Percentiles rank a stretch among this genome's conserved stretches.
These are phyloP conservation scores for Anisognathus igniventris DNA, from an alignment of 2,797 vertebrate genomes.

Conservation along the genomic window DNA sequence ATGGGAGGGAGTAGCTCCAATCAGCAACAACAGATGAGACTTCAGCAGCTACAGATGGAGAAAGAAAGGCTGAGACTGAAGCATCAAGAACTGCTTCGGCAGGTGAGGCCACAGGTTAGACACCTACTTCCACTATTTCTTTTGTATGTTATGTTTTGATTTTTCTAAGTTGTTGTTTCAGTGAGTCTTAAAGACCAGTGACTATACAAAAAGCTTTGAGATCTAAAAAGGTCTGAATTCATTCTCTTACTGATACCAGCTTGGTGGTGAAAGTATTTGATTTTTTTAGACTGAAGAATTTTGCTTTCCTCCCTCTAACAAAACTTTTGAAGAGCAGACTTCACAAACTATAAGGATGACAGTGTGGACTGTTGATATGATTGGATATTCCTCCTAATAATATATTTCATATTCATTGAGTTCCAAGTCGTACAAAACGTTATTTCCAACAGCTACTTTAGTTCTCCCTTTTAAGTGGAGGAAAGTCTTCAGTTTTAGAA, in stretches of 20 bases:
- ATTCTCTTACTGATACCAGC: neutral
- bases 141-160: slow-evolving; percentile 8
- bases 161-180: neutral
- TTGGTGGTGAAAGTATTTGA: neutral
- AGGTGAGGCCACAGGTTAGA: slow-evolving; percentile 96
- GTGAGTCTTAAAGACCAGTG: neutral
- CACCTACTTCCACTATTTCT: slow-evolving; percentile 62
- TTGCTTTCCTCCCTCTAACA: neutral
- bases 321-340: neutral
- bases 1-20: slow-evolving; percentile 77
- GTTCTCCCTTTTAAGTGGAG: neutral
- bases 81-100: slow-evolving; percentile 95
- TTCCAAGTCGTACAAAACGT: neutral
- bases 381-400: neutral
- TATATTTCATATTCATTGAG: neutral
- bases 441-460: neutral
- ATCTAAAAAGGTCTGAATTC: neutral
- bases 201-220: neutral
- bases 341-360: neutral
- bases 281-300: neutral
- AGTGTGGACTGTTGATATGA: neutral
- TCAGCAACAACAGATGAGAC: slow-evolving; percentile 85
- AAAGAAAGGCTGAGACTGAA: slow-evolving; percentile 93
- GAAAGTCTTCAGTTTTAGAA: neutral
- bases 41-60: slow-evolving; percentile 93